Evolutionary conservation across 2,888 invertebrate genomes (phyloP).

Genomic region (Eupeodes latifasciatus): DNA sequence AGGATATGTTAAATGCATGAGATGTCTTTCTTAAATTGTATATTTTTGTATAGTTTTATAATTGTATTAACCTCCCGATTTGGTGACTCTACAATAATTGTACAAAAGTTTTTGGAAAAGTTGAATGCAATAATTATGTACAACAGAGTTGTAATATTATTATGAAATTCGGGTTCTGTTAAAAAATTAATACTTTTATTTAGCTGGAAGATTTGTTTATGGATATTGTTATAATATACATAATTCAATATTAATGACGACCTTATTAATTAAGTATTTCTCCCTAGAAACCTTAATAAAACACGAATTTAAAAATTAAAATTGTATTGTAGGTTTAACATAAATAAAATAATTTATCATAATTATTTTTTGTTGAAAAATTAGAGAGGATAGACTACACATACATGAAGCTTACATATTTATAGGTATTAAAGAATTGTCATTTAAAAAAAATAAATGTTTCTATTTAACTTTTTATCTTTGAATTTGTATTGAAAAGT

Average conservation of each 20-base stretch:
- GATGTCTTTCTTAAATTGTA: conserved; percentile 58
- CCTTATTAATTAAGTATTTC: not conserved
- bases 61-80: conserved; percentile 19
- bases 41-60: conserved; percentile 4
- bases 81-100: conserved; percentile 26
- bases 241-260: not conserved
- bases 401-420: too few relatives aligned
- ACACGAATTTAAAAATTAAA: conserved; percentile 2
- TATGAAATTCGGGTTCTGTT: conserved; percentile 51
- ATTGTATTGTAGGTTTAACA: not conserved
- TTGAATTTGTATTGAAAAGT: too few relatives aligned
- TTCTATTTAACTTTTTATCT: too few relatives aligned
- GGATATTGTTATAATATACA: not conserved
- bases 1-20: conserved; percentile 71
- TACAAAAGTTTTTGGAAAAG: conserved; percentile 62
- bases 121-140: conserved; percentile 39
- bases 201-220: conserved; percentile 44
- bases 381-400: too few relatives aligned
- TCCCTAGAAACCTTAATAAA: not conserved
- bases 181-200: conserved; percentile 24
- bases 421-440: too few relatives aligned
- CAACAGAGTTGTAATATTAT: conserved; percentile 25
- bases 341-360: too few relatives aligned
- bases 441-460: too few relatives aligned
- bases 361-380: too few relatives aligned